Base-by-base conservation (phyloP, 2,888 invertebrate species). In the Ditylenchus weischeri region DNA sequence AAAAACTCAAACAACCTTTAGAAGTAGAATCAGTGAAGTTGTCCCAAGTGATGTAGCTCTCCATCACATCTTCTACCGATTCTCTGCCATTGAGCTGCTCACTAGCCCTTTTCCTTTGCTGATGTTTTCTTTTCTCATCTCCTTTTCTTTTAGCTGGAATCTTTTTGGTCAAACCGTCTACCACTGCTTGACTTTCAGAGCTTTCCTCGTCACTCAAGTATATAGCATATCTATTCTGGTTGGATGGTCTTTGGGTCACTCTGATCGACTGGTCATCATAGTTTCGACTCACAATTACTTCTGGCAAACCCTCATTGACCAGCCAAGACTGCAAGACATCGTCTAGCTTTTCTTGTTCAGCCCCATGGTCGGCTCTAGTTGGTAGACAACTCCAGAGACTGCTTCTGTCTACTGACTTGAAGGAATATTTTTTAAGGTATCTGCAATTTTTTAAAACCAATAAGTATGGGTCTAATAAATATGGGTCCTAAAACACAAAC, bases 291-390 rank as follows among this genome's bases (percentile, higher is more conserved):
- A 69, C 57, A 51, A 64, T 36, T 10, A 82, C 71, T 57, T 79
- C 79, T 5, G 82, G 82, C 59, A 82, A 69, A 60, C 82, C 82
- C 62, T 76, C 70, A 69, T 81, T 80, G 21, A 74, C 67, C 36
- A 82, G 73, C 82, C 82, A 82, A 23, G 75, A 67, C 63, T 81
- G 76, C 68, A 82, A 76, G 18, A 78, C 74, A n/a, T 76, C 68
- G 50, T 57, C 65, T 62, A 79, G 59, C 19, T 65, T 60, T 57
- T 75, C 77, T 18, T 75, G 74, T 57, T 80, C 79, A 8, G 78
- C 79, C 3, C 81, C 81, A 64, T 80, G 80, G 64, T 79, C 78
- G 0, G 78, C 79, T 62, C 72, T 75, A 0, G 75, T 74, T 11
- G 81, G 80, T 23, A 81, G 71, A 35, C 74, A 70, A 1, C 75